Evolutionary conservation across 2,113 vertebrate genomes (phyloP).

Genomic region (Hassar affinis): DNA sequence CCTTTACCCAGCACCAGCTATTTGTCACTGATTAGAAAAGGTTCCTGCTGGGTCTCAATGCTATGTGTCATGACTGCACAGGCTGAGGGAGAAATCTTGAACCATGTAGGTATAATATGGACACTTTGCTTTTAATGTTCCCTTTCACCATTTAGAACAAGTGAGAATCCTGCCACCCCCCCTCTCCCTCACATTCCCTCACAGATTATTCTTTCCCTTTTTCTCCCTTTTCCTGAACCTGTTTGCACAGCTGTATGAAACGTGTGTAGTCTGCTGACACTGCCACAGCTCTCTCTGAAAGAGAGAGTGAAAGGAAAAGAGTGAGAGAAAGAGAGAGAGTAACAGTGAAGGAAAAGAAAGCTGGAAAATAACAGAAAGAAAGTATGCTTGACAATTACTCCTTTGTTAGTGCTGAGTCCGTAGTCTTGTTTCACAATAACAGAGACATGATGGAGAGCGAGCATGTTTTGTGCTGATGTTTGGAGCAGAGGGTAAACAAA

Average conservation of each 20-base stretch:
- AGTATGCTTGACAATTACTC: constrained; percentile 50
- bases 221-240: constrained; percentile 29
- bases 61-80: constrained; percentile 44
- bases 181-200: constrained; percentile 33
- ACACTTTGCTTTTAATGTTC: constrained; percentile 55
- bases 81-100: constrained; percentile 36
- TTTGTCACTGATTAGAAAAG: constrained; percentile 11
- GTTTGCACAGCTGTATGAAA: constrained; percentile 60
- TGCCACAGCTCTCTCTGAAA: constrained; percentile 12
- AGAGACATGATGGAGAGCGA: constrained; percentile 41
- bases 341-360: constrained; percentile 15
- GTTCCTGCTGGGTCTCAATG: constrained; percentile 12
- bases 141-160: constrained; percentile 50
- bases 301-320: constrained; percentile 14
- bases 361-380: constrained; percentile 24
- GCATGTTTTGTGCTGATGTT: constrained; percentile 25
- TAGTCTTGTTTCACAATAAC: constrained; percentile 52
- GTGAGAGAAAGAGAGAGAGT: constrained; percentile 25
- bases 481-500: constrained; percentile 39
- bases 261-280: constrained; percentile 51
- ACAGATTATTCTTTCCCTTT: constrained; percentile 43
- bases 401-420: constrained; percentile 42
- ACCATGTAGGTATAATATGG: constrained; percentile 47
- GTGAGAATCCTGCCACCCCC: constrained; percentile 51
- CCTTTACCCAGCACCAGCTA: neutral